These are phyloP conservation scores for Amphiprion clarkii DNA, from an alignment of 2,797 vertebrate genomes.

Conservation along the genomic window DNA sequence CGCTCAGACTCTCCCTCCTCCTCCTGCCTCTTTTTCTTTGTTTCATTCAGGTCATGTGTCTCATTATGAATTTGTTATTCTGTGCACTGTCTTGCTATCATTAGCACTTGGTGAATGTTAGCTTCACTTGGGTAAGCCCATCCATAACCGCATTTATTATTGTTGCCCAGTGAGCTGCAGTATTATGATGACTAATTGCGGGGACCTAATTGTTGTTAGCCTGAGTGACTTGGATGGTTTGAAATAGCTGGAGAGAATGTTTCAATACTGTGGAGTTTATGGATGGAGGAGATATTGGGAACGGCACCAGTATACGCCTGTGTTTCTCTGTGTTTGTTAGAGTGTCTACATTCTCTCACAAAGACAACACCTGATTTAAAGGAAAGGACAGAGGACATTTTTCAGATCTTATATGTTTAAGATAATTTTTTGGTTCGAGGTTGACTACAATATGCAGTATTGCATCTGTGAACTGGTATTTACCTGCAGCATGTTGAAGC, in stretches of 20 bases:
- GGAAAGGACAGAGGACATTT: not conserved
- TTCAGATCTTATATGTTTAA: not conserved
- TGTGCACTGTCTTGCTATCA: constrained; percentile 54
- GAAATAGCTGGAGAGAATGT: constrained; percentile 43
- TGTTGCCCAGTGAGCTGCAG: constrained; percentile 52
- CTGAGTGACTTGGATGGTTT: constrained; percentile 46
- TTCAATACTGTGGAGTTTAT: constrained; percentile 20
- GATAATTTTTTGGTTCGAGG: not conserved
- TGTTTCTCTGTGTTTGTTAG: not conserved
- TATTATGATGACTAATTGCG: constrained; percentile 68
- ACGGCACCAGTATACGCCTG: not conserved
- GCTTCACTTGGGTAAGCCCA: constrained; percentile 60
- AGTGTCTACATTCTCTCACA: not conserved
- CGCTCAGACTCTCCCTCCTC: constrained; percentile 12
- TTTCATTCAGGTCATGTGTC: constrained; percentile 52
- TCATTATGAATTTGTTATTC: constrained; percentile 65
- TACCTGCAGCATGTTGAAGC: too few relatives aligned
- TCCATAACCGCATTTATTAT: constrained; percentile 64
- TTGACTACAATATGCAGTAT: too few relatives aligned
- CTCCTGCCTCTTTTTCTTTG: constrained; percentile 23
- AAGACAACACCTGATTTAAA: not conserved
- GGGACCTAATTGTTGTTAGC: constrained; percentile 57
- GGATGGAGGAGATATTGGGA: constrained; percentile 3
- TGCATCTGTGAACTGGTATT: too few relatives aligned
- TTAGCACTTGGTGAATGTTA: constrained; percentile 63